Evolutionary conservation across 2,797 vertebrate genomes (phyloP).

Genomic region (Naso thynnoides): DNA sequence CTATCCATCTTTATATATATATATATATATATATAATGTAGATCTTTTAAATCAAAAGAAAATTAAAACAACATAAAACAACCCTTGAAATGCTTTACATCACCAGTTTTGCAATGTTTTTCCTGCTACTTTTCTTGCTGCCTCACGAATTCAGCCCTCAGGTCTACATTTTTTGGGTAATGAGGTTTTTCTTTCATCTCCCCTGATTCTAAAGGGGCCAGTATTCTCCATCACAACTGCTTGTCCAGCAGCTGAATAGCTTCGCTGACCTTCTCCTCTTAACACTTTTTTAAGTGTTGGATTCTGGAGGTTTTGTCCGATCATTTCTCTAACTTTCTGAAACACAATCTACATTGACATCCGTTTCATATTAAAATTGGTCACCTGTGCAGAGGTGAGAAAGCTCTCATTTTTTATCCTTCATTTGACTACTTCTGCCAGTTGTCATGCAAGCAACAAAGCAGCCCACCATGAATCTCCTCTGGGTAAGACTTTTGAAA

Average conservation of each 20-base stretch:
- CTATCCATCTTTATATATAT: no score
- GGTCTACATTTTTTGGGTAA: background rate
- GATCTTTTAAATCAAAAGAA: background rate
- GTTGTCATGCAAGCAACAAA: background rate
- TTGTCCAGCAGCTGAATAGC: background rate
- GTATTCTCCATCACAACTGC: background rate
- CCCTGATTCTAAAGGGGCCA: background rate
- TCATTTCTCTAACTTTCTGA: background rate
- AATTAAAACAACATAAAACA: background rate
- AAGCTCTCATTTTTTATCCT: background rate
- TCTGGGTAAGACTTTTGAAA: background rate
- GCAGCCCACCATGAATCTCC: background rate
- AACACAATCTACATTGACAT: background rate
- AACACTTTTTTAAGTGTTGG: background rate
- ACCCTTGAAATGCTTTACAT: background rate
- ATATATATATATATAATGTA: background rate
- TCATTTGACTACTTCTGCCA: slow-evolving; percentile 1
- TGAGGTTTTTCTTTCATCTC: background rate
- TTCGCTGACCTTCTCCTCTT: no score
- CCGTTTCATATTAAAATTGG: background rate
- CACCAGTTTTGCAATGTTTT: background rate
- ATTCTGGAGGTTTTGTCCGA: no score
- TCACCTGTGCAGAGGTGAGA: background rate
- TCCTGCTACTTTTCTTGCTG: background rate
- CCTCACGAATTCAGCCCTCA: background rate